Evolutionary conservation across 2,113 vertebrate species (phyloP), one percentile per base, ranked within the genome.

Genomic region (Blennius ocellaris): DNA sequence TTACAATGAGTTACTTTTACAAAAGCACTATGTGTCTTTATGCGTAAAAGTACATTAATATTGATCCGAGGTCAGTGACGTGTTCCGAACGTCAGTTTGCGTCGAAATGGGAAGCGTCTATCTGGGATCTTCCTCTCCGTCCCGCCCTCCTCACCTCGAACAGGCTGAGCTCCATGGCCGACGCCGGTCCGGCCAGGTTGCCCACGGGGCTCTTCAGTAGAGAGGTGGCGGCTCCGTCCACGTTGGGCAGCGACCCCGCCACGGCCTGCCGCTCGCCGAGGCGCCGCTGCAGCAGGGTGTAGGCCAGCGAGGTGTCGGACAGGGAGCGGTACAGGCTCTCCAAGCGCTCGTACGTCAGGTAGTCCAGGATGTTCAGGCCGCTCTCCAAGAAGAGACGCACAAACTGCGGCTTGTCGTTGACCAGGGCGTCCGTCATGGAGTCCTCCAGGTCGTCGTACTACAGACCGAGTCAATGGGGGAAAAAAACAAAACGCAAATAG

Each of bases 371-470:
- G 49, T 94, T 95, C 49, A 96, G 89, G 5, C 96, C 95, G 0
- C 93, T 96, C 55, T 96, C 95, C 8, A 94, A 93, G 70, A 96
- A 96, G 47, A 96, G 86, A 8, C 94, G 94, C 51, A 96, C 95
- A 44, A 97, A 96, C 65, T 95, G 94, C 0, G 96, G 94, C 73
- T 95, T 94, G 87, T 97, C 82, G 0, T 94, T 95, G 62, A 97
- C 85, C 61, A 97, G 89, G 0, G 96, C 96, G 0, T 96, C 95
- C 1, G 92, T 94, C 94, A 97, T 95, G 6, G 94, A 93, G 15
- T 93, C 94, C 74, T 95, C 92, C 15, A 97, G 91, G 78, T 96
- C 94, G 0, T 87, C 73, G 8, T 89, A 91, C 93, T 94, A 79
- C 54, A 77, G 56, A 58, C 17, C n/a, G n/a, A n/a, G n/a, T n/a